A percentile compares a stretch with the other conserved stretches of the same genome.
Conservation (phyloP, 30 jellyfish, hydroid and myxozoan genomes). For the Clytia hemisphaerica region DNA sequence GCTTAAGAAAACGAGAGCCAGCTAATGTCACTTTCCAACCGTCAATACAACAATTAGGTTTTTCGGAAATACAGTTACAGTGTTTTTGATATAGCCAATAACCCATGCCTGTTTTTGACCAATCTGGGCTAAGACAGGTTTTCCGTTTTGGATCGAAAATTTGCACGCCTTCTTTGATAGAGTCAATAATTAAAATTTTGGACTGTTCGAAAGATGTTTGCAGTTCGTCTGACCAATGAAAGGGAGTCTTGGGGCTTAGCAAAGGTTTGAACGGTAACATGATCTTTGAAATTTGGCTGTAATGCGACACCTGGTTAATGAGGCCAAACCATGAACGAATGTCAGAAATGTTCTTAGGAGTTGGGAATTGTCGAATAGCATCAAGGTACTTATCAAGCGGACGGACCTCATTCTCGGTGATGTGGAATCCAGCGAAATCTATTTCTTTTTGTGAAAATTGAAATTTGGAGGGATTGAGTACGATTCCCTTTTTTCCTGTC, state of each 20-base stretch:
- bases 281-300: not conserved
- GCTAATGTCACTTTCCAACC: conserved; percentile 30
- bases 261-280: conserved; percentile 35
- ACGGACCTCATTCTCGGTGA: conserved; percentile 9
- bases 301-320: too few species aligned
- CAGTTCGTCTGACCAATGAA: conserved; percentile 18
- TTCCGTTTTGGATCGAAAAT: conserved; percentile 6
- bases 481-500: conserved; percentile 6
- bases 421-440: conserved; percentile 11
- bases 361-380: not conserved
- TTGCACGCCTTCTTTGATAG: conserved; percentile 21
- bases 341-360: conserved; percentile 13
- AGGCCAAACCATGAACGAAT: too few species aligned
- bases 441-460: conserved; percentile 14
- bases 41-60: conserved; percentile 17
- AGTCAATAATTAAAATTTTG: not conserved
- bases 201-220: conserved; percentile 12
- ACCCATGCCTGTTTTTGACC: conserved; percentile 40
- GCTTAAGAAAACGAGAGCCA: conserved; percentile 12
- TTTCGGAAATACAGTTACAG: conserved; percentile 3
- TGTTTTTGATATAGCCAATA: conserved; percentile 26
- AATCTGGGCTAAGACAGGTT: conserved; percentile 17
- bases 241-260: conserved; percentile 27
- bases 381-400: conserved; percentile 14
- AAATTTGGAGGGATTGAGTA: conserved; percentile 5